Base-by-base conservation (phyloP, 2,797 vertebrate species). In the Melopsittacus undulatus region DNA sequence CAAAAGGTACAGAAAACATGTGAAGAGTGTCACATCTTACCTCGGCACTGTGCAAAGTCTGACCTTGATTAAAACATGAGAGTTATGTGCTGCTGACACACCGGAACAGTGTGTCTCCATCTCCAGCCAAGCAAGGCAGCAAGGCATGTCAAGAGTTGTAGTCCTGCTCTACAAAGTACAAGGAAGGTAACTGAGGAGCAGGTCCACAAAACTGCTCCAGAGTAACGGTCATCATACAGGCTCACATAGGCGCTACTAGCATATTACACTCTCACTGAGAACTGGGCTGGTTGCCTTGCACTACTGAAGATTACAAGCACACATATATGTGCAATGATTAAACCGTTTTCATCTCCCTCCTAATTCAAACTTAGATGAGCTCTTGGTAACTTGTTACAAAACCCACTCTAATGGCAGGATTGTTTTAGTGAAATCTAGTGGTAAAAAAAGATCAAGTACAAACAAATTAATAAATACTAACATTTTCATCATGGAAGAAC, bases 101-200 rank as follows among this genome's bases (percentile, higher is more conserved):
- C 4, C 3, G 1, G 30, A 62, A 42, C 1, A 0, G 8, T 0
- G 4, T 0, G 5, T 32, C 56, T 3, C 5, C 2, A 11, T 3
- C 76, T 63, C 43, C 8, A 2, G 0, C 6, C 3, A 5, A 23
- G 32, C 3, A 9, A 45, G 69, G 73, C 86, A 54, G 45, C 3
- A 5, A 46, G 49, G 32, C 59, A 22, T 45, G 5, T 2, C 5
- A 0, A 23, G 52, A 79, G 75, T 54, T 38, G 57, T 8, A 8
- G 16, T 29, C 18, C 23, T 8, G 16, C 46, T 14, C 62, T 34
- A 24, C 5, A 48, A n/a, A 13, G 4, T 13, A 26, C 67, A 13
- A 3, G 22, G 63, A 52, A 24, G 19, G 10, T 6, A 43, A 38
- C 36, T 13, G 16, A 59, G 20, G 49, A 16, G 32, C 13, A 4